A percentile compares a stretch with the other conserved stretches of the same genome.
These are phyloP conservation scores for Noctuana brunneofusca DNA, from an alignment of 2,888 invertebrate genomes.

Conservation along the genomic window DNA sequence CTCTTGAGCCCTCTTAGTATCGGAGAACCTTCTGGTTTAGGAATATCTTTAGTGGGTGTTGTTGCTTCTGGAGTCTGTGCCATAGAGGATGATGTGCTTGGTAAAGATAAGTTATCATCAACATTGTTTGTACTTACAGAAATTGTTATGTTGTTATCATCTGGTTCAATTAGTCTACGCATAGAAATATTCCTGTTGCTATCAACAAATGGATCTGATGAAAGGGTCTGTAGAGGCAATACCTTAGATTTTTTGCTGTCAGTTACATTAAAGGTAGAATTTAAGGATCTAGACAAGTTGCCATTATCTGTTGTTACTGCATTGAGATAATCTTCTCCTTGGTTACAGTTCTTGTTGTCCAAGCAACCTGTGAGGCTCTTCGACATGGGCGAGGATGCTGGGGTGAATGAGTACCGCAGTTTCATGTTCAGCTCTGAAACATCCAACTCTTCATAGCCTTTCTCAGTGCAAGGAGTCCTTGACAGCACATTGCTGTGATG, in stretches of 20 bases:
- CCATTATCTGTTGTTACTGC: constrained; percentile 48
- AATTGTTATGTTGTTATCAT: constrained; percentile 51
- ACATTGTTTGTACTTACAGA: constrained; percentile 53
- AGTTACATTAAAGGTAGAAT: constrained; percentile 57
- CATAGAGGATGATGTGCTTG: constrained; percentile 64
- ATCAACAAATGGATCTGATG: constrained; percentile 53
- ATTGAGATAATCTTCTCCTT: constrained; percentile 48
- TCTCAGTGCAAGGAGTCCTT: constrained; percentile 62
- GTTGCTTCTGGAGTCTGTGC: constrained; percentile 68
- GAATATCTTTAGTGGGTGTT: constrained; percentile 68
- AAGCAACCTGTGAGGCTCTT: constrained; percentile 62
- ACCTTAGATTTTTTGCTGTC: constrained; percentile 59
- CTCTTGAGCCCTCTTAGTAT: constrained; percentile 73
- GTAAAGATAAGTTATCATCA: constrained; percentile 63
- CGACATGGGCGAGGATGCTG: constrained; percentile 71
- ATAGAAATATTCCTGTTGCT: constrained; percentile 51
- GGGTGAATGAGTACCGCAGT: constrained; percentile 72
- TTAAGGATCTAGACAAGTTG: constrained; percentile 64
- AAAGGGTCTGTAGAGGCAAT: constrained; percentile 60
- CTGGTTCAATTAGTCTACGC: constrained; percentile 50
- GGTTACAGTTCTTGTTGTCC: constrained; percentile 53
- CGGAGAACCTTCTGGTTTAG: constrained; percentile 64
- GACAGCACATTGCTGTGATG: constrained; percentile 65
- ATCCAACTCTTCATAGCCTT: constrained; percentile 74
- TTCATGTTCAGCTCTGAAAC: constrained; percentile 75